phyloP scores from a whole-genome alignment of 1,140 invertebrate species.

The Hypsibius dujardini region DNA sequence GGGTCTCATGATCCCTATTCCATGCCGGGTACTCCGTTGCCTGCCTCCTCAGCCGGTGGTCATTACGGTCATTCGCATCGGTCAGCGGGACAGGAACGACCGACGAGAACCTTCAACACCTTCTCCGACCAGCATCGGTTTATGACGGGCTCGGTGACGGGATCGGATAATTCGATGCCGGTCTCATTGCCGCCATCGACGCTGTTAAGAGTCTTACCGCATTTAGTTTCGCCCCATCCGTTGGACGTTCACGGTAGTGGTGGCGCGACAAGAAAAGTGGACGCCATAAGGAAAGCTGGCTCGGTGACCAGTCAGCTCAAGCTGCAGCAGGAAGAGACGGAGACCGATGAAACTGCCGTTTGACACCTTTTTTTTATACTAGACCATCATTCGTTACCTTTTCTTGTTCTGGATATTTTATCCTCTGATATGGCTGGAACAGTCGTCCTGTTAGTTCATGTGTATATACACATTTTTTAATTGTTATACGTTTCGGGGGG shows the following conservation, averaged over 20 bases:
- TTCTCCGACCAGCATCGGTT: neutral
- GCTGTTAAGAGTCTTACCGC: neutral
- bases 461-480: too few relatives aligned
- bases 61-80: neutral
- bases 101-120: neutral
- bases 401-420: too few relatives aligned
- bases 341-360: neutral
- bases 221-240: neutral
- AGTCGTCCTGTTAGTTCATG: too few relatives aligned
- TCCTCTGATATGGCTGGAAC: too few relatives aligned
- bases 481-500: too few relatives aligned
- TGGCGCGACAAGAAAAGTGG: neutral
- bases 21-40: conserved; percentile 4
- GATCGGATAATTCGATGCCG: neutral
- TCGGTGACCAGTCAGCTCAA: neutral
- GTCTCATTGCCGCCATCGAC: neutral
- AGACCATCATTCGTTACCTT: too few relatives aligned
- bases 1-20: neutral
- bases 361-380: too few relatives aligned
- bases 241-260: neutral
- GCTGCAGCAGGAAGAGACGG: neutral
- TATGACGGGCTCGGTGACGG: neutral
- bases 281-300: neutral
- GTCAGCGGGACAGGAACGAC: neutral
- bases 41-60: neutral